Conservation (phyloP, 2,888 invertebrate genomes). For the Prosapia bicincta region DNA sequence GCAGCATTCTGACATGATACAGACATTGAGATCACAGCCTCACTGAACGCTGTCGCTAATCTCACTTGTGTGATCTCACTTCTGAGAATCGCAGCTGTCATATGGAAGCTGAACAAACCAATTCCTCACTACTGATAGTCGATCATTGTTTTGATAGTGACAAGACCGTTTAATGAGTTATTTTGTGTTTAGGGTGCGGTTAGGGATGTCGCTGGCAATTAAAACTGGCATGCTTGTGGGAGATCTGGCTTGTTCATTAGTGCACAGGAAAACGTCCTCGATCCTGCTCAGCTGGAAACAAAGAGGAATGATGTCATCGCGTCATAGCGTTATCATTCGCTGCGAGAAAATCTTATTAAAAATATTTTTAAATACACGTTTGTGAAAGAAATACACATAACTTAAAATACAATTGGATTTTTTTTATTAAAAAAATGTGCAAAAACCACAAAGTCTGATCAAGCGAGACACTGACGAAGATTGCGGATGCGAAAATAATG, state of each 20-base stretch:
- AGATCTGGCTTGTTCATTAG: neutral
- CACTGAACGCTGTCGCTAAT: neutral
- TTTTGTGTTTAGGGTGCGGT: neutral
- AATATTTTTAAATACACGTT: too few species aligned
- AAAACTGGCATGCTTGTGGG: neutral
- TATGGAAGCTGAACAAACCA: neutral
- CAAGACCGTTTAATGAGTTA: neutral
- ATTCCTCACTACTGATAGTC: neutral
- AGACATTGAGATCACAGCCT: neutral
- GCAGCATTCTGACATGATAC: too few species aligned
- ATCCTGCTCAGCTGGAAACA: neutral
- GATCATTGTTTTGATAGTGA: neutral
- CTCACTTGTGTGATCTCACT: neutral
- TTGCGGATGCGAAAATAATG: too few species aligned
- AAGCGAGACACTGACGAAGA: too few species aligned
- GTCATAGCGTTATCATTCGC: too few species aligned
- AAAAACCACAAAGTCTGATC: too few species aligned
- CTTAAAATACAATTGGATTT: too few species aligned
- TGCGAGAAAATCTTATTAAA: too few species aligned
- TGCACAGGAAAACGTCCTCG: neutral
- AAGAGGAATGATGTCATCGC: too few species aligned
- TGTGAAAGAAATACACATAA: too few species aligned
- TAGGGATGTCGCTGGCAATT: neutral
- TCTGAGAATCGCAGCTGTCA: neutral
- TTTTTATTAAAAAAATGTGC: too few species aligned